Evolutionary conservation across 2,797 vertebrate genomes (phyloP).

Genomic region (Hydrophis major): DNA sequence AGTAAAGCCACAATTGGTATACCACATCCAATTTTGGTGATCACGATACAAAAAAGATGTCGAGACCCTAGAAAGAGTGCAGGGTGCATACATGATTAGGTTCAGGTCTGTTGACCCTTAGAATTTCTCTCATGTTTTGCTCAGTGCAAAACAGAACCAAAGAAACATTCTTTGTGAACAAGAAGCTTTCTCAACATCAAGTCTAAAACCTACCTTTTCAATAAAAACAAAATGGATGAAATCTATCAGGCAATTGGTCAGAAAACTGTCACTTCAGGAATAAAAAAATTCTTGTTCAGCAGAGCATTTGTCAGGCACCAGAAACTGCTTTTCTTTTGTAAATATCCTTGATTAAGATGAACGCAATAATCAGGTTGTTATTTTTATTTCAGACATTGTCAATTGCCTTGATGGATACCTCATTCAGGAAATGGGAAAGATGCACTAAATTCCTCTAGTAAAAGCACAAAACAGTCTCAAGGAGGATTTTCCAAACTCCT

Average conservation of each 20-base stretch:
- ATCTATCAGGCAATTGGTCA: neutral
- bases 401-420: neutral
- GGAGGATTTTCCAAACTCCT: neutral
- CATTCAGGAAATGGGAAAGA: neutral
- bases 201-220: neutral
- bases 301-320: neutral
- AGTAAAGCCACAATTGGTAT: neutral
- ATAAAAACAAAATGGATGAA: neutral
- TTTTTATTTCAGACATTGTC: neutral
- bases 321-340: neutral
- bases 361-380: neutral
- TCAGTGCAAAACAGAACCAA: neutral
- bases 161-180: neutral
- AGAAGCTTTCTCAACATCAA: neutral
- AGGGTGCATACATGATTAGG: neutral
- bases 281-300: neutral
- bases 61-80: neutral
- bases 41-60: neutral
- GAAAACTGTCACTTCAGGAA: neutral
- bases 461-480: neutral
- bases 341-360: neutral
- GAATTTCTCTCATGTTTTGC: neutral
- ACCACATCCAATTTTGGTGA: neutral
- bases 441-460: neutral
- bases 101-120: neutral